Conservation (phyloP, 2,888 invertebrate species). For the Drosophila nigricruria region DNA sequence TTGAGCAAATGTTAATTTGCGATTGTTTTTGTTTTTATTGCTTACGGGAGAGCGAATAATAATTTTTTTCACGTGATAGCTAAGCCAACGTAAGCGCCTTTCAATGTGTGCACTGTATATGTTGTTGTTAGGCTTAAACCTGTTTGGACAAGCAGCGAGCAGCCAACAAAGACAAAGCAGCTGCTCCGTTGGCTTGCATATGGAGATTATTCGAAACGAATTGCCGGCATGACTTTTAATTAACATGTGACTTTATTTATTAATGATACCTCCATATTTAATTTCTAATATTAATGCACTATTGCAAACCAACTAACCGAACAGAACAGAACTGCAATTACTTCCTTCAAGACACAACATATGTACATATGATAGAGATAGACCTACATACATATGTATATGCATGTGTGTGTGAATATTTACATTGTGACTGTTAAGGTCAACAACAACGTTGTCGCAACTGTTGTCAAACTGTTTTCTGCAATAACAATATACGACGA, state of each 20-base stretch:
- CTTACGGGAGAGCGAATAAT: slow-evolving; percentile 45
- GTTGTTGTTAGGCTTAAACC: slow-evolving; percentile 63
- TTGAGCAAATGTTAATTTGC: slow-evolving; percentile 41
- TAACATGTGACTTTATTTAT: slow-evolving; percentile 70
- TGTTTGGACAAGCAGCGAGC: slow-evolving; percentile 60
- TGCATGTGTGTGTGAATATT: slow-evolving; percentile 23
- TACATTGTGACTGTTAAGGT: slow-evolving; percentile 62
- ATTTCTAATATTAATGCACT: slow-evolving; percentile 46
- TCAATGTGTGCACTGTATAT: slow-evolving; percentile 44
- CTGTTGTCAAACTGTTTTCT: slow-evolving; percentile 42
- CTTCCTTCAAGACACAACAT: slow-evolving; percentile 53
- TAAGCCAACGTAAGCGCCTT: slow-evolving; percentile 58
- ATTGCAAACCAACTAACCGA: slow-evolving; percentile 31
- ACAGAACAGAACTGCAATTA: slow-evolving; percentile 44
- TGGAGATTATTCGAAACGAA: slow-evolving; percentile 58
- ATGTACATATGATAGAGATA: neutral
- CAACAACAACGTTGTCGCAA: slow-evolving; percentile 62
- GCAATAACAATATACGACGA: slow-evolving; percentile 27
- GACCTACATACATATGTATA: neutral
- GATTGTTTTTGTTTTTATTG: slow-evolving; percentile 37
- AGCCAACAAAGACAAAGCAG: slow-evolving; percentile 54
- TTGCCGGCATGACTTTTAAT: slow-evolving; percentile 67
- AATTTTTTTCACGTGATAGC: slow-evolving; percentile 72
- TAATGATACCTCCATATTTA: slow-evolving; percentile 35
- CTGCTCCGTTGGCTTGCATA: slow-evolving; percentile 40